These are phyloP conservation scores for Ctenomys sociabilis DNA, from an alignment of 2,113 vertebrate species.

Conservation along the genomic window DNA sequence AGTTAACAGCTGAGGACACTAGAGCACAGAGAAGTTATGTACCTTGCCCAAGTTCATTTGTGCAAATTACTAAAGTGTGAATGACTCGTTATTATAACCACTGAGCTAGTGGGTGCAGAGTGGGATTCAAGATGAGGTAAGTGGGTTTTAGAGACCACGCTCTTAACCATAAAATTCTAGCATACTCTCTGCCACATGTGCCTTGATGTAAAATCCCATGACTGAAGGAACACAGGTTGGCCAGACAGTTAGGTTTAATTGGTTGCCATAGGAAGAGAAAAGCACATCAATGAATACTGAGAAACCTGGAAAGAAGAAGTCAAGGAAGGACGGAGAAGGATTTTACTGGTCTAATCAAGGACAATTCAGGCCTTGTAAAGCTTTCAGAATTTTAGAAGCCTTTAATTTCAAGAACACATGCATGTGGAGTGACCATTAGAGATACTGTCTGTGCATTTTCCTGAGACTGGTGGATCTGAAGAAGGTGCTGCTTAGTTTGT, in stretches of 20 bases:
- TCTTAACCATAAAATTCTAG: not conserved
- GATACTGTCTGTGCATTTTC: not conserved
- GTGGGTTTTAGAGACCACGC: not conserved
- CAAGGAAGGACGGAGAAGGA: not conserved
- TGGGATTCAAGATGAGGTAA: not conserved
- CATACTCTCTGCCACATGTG: not conserved
- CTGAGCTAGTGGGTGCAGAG: not conserved
- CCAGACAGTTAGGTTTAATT: not conserved
- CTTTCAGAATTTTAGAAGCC: not conserved
- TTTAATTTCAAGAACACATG: not conserved
- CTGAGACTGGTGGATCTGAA: not conserved
- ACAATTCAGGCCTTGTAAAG: not conserved
- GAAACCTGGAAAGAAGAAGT: not conserved
- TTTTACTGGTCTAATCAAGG: not conserved
- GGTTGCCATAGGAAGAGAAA: not conserved
- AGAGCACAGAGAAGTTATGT: not conserved
- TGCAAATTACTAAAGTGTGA: too few species aligned
- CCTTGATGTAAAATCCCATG: not conserved
- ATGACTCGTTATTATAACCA: too few species aligned
- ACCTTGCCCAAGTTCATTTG: not conserved
- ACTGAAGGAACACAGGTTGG: not conserved
- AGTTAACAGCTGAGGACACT: not conserved
- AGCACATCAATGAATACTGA: not conserved
- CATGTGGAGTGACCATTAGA: not conserved
- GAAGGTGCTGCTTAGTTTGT: not conserved